phyloP scores from a whole-genome alignment of 2,888 invertebrate species.

The Drosophila rellima region DNA sequence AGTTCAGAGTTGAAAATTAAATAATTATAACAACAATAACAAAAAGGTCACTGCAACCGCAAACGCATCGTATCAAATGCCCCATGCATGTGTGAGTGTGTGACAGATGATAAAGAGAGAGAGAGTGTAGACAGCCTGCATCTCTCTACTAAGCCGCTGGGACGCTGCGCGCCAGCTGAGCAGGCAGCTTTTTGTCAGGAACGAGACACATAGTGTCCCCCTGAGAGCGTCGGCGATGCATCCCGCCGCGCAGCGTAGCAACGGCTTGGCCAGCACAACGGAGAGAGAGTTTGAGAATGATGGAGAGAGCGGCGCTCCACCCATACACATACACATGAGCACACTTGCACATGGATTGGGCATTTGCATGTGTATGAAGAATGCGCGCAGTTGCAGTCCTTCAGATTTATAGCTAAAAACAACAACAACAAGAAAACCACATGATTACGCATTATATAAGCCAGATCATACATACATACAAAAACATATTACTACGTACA shows the following conservation, averaged over 20 bases:
- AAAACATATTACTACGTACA: slow-evolving; percentile 76
- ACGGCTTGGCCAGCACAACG: slow-evolving; percentile 62
- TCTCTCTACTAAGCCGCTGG: slow-evolving; percentile 52
- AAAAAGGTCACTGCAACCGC: slow-evolving; percentile 10
- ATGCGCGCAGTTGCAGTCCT: slow-evolving; percentile 35
- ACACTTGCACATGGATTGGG: slow-evolving; percentile 38
- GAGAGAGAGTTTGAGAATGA: slow-evolving; percentile 78
- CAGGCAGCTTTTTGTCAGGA: slow-evolving; percentile 46
- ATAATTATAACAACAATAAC: slow-evolving; percentile 2
- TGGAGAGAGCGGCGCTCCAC: slow-evolving; percentile 72
- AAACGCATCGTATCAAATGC: slow-evolving; percentile 35
- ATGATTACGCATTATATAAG: slow-evolving; percentile 70
- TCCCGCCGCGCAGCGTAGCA: slow-evolving; percentile 57
- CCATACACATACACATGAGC: slow-evolving; percentile 47
- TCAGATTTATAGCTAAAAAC: slow-evolving; percentile 41
- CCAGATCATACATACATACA: slow-evolving; percentile 69
- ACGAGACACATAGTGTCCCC: slow-evolving; percentile 57
- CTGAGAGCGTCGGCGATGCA: not conserved
- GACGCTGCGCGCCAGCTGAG: slow-evolving; percentile 39
- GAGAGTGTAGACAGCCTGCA: slow-evolving; percentile 55
- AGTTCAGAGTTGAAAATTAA: slow-evolving; percentile 32
- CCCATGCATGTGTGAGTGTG: slow-evolving; percentile 46
- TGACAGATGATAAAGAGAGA: slow-evolving; percentile 25
- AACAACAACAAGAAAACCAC: slow-evolving; percentile 28
- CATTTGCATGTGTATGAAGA: slow-evolving; percentile 29